Evolutionary conservation across 2,888 invertebrate genomes (phyloP).

Genomic region (Nomada ferruginata): DNA sequence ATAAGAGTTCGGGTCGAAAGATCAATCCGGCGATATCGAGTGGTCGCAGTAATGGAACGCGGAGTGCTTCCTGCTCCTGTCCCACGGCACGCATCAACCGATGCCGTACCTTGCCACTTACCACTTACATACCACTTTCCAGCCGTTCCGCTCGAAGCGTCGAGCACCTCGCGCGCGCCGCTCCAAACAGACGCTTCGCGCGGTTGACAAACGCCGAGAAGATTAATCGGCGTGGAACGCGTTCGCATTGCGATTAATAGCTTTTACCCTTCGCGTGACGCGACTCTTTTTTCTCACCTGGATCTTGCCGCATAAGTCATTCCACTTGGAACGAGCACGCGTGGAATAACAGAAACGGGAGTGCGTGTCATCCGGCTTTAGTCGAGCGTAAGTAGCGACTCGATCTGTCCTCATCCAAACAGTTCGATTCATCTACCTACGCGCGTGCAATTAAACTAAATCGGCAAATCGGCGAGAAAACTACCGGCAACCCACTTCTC

Average conservation of each 20-base stretch:
- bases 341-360: background rate
- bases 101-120: background rate
- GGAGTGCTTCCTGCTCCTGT: conserved; percentile 41
- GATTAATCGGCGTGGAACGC: conserved; percentile 55
- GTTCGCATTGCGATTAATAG: conserved; percentile 33
- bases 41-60: conserved; percentile 28
- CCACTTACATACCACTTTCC: no score
- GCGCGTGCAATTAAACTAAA: background rate
- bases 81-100: conserved; percentile 7
- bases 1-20: conserved; percentile 26
- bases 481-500: conserved; percentile 13
- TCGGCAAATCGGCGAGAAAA: conserved; percentile 18
- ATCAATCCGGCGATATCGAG: conserved; percentile 26
- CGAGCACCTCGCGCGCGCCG: background rate
- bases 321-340: background rate
- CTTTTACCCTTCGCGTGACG: conserved; percentile 23
- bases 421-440: no score
- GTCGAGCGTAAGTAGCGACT: background rate
- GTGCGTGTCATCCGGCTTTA: background rate
- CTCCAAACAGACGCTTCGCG: background rate
- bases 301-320: background rate
- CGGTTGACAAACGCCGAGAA: conserved; percentile 54
- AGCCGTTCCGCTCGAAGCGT: no score
- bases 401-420: no score
- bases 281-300: conserved; percentile 14